A percentile compares a stretch with the other conserved stretches of the same genome.
These are phyloP conservation scores for Philonicus albiceps DNA, from an alignment of 2,888 invertebrate genomes.

Conservation along the genomic window DNA sequence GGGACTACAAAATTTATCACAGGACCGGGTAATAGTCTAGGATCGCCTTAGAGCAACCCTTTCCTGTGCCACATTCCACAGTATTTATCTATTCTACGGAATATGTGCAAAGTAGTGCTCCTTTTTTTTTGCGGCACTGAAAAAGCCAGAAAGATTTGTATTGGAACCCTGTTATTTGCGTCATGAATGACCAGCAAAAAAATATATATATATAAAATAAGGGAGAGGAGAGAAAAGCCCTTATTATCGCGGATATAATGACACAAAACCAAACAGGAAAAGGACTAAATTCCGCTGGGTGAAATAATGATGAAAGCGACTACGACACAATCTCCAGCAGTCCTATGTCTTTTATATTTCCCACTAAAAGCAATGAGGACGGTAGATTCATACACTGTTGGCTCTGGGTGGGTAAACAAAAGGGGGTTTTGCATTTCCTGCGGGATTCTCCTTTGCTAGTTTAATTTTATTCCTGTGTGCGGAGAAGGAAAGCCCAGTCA, in stretches of 20 bases:
- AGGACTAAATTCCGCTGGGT: conserved; percentile 16
- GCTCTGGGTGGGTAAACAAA: conserved; percentile 16
- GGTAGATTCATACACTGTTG: not conserved
- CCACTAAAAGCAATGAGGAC: conserved; percentile 18
- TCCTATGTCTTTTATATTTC: conserved; percentile 10
- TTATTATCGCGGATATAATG: conserved; percentile 28
- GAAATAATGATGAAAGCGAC: conserved; percentile 26
- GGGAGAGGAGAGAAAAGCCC: not conserved
- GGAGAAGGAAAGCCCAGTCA: not conserved
- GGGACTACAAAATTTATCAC: not conserved
- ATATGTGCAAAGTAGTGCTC: conserved; percentile 16
- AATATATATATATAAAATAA: no score
- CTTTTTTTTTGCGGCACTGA: not conserved
- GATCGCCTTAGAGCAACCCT: not conserved
- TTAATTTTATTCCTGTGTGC: conserved; percentile 36
- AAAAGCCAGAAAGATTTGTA: not conserved
- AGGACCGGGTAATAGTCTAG: not conserved
- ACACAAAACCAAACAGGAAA: conserved; percentile 32
- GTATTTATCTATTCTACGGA: not conserved
- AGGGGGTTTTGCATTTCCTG: conserved; percentile 36
- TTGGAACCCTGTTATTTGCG: conserved; percentile 32
- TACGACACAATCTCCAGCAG: not conserved
- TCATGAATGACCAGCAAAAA: not conserved
- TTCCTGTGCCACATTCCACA: not conserved
- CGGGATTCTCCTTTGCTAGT: conserved; percentile 37